A percentile compares a stretch with the other conserved stretches of the same genome.
These are phyloP conservation scores for Pomatorhinus ruficollis DNA, from an alignment of 2,113 vertebrate genomes.

Conservation along the genomic window DNA sequence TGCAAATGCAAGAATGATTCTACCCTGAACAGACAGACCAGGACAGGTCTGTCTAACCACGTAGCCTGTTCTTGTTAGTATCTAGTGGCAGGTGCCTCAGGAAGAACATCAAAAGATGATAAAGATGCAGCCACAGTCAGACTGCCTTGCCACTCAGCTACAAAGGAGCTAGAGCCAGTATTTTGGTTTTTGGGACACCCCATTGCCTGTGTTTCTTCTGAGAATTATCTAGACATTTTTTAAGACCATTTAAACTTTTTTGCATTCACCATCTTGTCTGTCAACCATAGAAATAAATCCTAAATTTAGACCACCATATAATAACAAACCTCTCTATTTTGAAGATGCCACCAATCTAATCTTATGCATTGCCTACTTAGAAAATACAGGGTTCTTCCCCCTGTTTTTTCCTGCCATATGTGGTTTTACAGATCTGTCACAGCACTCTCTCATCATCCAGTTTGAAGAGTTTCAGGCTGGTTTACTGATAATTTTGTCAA, in stretches of 20 bases:
- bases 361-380: background rate
- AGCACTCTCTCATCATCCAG: background rate
- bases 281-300: background rate
- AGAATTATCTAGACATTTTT: background rate
- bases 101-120: background rate
- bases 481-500: background rate
- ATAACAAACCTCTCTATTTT: background rate
- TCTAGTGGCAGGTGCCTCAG: background rate
- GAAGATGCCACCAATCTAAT: background rate
- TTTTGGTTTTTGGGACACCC: background rate
- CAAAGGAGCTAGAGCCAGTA: background rate
- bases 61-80: background rate
- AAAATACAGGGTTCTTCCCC: background rate
- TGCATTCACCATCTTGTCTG: background rate
- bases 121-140: background rate
- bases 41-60: background rate
- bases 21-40: background rate
- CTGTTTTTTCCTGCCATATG: background rate
- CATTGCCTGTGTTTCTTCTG: background rate
- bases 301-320: background rate
- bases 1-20: background rate
- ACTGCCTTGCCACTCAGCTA: background rate
- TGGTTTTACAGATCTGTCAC: background rate
- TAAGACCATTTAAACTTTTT: background rate
- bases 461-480: background rate